Evolutionary conservation across 2,113 vertebrate genomes (phyloP).

Genomic region (Promerops cafer): DNA sequence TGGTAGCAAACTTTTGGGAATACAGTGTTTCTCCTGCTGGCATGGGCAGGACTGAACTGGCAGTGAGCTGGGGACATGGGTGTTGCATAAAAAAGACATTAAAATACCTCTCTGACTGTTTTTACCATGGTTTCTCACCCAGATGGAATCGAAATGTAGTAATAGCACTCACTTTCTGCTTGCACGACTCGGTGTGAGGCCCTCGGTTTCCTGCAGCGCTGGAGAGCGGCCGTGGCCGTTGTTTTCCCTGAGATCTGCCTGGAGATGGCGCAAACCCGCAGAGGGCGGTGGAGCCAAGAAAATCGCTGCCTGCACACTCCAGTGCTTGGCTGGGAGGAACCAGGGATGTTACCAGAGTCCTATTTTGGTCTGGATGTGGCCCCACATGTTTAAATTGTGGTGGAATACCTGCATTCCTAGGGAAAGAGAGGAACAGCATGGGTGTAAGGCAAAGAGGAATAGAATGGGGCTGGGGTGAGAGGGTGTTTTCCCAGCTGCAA

Average conservation of each 20-base stretch:
- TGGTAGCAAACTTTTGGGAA: background rate
- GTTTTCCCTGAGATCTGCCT: background rate
- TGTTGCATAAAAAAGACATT: background rate
- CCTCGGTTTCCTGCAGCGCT: background rate
- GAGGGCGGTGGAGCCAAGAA: conserved; percentile 46
- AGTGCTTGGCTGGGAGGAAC: background rate
- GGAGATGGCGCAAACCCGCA: conserved; percentile 5
- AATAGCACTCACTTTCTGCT: background rate
- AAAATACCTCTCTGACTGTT: background rate
- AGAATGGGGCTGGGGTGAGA: background rate
- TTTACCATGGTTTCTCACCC: background rate
- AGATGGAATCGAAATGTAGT: accelerated
- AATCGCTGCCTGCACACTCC: background rate
- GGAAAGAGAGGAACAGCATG: background rate
- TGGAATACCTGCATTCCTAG: background rate
- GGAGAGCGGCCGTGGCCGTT: accelerated
- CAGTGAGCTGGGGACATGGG: accelerated
- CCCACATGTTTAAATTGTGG: accelerated
- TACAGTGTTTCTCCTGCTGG: background rate
- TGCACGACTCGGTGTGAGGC: accelerated
- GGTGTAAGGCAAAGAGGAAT: background rate
- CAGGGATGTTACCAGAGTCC: accelerated
- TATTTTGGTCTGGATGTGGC: background rate
- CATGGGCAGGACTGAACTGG: background rate
- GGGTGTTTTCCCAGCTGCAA: background rate